A percentile compares a stretch with the other conserved stretches of the same genome.
phyloP scores from a whole-genome alignment of 2,113 vertebrate species.

The Emydocephalus ijimae region DNA sequence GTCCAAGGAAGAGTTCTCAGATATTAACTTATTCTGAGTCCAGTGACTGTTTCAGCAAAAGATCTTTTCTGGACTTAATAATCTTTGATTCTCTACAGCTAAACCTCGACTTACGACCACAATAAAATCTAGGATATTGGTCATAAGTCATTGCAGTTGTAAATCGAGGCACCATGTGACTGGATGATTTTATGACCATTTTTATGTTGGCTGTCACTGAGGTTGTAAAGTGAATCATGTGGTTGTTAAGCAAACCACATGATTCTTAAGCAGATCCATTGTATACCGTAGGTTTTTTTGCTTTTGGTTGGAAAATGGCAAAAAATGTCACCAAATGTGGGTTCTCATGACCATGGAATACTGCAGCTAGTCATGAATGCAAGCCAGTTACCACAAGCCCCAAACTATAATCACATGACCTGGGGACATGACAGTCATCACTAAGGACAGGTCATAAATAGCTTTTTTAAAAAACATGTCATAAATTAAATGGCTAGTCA shows the following conservation, averaged over 20 bases:
- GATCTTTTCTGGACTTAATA: not conserved
- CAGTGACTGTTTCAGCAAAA: not conserved
- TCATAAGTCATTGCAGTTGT: not conserved
- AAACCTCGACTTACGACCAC: not conserved
- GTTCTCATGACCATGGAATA: not conserved
- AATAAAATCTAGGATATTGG: not conserved
- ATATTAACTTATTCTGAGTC: not conserved
- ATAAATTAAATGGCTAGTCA: not conserved
- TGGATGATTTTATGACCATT: not conserved
- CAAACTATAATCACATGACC: not conserved
- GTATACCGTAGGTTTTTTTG: not conserved
- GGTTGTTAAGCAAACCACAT: not conserved
- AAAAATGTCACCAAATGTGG: not conserved
- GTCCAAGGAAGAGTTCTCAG: not conserved
- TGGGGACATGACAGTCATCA: not conserved
- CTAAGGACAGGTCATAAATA: not conserved
- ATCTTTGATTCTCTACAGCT: not conserved
- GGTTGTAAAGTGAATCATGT: not conserved
- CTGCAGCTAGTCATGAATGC: not conserved
- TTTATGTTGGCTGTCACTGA: not conserved
- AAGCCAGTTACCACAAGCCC: not conserved
- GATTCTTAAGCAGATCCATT: not conserved
- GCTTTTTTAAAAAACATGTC: not conserved
- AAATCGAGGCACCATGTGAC: not conserved
- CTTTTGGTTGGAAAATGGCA: not conserved